Percentiles rank a stretch among this genome's conserved stretches.
Conservation (phyloP, 2,113 vertebrate species). For the Apteryx owenii region DNA sequence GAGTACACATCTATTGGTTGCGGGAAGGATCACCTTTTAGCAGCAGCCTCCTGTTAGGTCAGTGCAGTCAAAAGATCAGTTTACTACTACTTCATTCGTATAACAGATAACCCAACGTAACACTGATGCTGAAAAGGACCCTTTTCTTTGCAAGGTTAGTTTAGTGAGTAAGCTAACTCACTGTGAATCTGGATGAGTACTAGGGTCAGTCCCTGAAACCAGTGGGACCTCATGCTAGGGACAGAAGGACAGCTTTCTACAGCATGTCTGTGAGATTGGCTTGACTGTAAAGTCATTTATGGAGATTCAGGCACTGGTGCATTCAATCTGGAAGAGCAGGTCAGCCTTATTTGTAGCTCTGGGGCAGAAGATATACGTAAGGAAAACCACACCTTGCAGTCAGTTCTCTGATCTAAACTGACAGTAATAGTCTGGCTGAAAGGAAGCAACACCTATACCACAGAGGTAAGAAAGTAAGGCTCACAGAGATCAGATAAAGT, state of each 20-base stretch:
- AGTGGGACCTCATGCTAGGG: not conserved
- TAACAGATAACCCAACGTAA: not conserved
- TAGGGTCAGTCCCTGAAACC: not conserved
- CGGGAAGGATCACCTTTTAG: not conserved
- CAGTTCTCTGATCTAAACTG: not conserved
- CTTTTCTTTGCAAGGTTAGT: not conserved
- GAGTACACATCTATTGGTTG: not conserved
- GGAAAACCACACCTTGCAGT: not conserved
- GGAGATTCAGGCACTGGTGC: not conserved
- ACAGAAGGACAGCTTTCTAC: not conserved
- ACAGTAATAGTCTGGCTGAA: not conserved
- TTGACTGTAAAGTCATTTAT: not conserved
- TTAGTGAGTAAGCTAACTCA: not conserved
- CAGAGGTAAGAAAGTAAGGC: not conserved
- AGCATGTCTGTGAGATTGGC: accelerated
- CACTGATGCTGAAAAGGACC: not conserved
- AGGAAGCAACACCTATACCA: not conserved
- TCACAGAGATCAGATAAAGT: not conserved
- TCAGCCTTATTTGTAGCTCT: not conserved
- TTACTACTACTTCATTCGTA: not conserved
- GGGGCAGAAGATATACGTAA: not conserved
- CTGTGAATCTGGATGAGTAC: not conserved
- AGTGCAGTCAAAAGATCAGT: not conserved
- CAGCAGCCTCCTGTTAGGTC: not conserved
- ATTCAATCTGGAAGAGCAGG: not conserved